Evolutionary conservation across 2,797 vertebrate genomes (phyloP).

Genomic region (Eulemur rubriventer): DNA sequence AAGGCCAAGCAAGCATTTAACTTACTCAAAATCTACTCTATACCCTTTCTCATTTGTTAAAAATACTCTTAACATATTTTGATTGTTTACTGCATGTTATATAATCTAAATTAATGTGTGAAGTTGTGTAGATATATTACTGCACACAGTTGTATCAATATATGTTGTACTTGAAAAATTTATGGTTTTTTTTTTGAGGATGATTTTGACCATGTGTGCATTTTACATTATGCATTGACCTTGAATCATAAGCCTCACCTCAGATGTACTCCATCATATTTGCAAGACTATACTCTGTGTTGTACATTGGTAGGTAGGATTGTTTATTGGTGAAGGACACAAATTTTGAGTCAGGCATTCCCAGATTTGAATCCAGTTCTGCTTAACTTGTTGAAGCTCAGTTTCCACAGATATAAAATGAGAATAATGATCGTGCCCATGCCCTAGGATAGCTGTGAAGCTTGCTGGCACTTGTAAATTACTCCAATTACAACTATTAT

Average conservation of each 20-base stretch:
- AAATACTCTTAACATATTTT: not conserved
- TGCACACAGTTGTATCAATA: fast-evolving
- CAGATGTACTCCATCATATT: not conserved
- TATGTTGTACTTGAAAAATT: not conserved
- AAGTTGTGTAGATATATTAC: not conserved
- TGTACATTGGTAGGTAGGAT: not conserved
- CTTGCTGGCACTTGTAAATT: not conserved
- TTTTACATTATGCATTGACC: not conserved
- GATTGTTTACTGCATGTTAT: not conserved
- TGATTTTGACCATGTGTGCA: not conserved
- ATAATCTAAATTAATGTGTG: not conserved
- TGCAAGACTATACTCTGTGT: not conserved
- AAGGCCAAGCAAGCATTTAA: not conserved
- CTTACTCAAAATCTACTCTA: not conserved
- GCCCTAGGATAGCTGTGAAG: not conserved
- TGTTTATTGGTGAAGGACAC: not conserved
- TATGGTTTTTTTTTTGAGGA: not conserved
- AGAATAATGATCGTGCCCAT: not conserved
- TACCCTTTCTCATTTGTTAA: not conserved
- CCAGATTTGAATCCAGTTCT: not conserved
- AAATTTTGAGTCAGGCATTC: not conserved
- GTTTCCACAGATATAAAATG: not conserved
- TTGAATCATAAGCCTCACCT: not conserved
- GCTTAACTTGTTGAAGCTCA: not conserved
- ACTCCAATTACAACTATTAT: not conserved